phyloP scores from a whole-genome alignment of 2,888 invertebrate genomes.

The Tenthredo livida region DNA sequence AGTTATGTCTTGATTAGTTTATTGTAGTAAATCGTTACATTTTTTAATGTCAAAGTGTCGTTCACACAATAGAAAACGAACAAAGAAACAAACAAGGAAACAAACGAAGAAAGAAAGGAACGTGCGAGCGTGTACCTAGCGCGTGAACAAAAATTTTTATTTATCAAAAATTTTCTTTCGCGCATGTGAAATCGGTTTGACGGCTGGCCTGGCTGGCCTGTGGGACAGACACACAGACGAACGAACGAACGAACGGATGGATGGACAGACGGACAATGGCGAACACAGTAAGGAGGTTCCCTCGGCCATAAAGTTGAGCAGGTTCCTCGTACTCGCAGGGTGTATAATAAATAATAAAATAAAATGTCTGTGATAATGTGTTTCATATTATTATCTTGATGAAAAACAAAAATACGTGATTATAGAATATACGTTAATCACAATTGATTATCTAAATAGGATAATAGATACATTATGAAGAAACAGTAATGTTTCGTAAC shows the following conservation, averaged over 20 bases:
- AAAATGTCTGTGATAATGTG: conserved; percentile 32
- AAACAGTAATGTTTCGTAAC: no score
- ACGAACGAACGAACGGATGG: background rate
- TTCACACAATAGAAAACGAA: background rate
- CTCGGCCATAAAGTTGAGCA: conserved; percentile 48
- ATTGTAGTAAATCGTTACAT: background rate
- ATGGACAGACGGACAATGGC: conserved; percentile 62
- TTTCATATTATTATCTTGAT: conserved; percentile 25
- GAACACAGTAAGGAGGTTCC: conserved; percentile 55
- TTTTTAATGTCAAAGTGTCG: conserved; percentile 20
- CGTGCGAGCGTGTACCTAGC: background rate
- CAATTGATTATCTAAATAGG: conserved; percentile 12
- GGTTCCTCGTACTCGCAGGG: background rate
- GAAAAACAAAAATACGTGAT: background rate
- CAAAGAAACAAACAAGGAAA: no score
- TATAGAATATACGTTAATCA: background rate
- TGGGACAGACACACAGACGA: background rate
- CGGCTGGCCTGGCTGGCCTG: conserved; percentile 60
- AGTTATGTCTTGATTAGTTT: conserved; percentile 19
- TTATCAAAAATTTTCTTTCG: conserved; percentile 42
- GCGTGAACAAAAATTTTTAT: background rate
- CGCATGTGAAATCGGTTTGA: conserved; percentile 65
- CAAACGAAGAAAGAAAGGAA: no score
- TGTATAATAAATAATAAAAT: background rate
- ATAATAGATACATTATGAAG: background rate